Conservation (phyloP, 2,797 vertebrate genomes). For the Anabas testudineus region DNA sequence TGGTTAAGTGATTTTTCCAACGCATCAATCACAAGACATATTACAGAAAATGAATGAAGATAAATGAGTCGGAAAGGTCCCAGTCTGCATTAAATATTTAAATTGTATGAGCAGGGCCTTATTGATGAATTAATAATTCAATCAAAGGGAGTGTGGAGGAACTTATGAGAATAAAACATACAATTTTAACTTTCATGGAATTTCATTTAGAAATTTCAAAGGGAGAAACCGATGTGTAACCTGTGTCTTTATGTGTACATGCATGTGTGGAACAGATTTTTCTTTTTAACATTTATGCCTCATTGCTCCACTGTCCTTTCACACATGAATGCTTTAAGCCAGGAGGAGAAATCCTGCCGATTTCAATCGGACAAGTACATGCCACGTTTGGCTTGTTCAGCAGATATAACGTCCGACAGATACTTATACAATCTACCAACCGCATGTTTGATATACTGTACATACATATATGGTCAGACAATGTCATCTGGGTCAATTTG, state of each 20-base stretch:
- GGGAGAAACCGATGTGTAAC: not conserved
- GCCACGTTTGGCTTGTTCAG: constrained; percentile 18
- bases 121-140: constrained; percentile 51
- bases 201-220: constrained; percentile 15
- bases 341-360: constrained; percentile 28
- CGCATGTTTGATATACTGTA: constrained; percentile 4
- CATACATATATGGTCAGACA: constrained; percentile 9
- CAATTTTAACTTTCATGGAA: constrained; percentile 26
- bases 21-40: constrained; percentile 29
- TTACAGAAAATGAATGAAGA: constrained; percentile 43
- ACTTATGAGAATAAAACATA: constrained; percentile 5
- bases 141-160: constrained; percentile 14
- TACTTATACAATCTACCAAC: not conserved
- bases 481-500: constrained; percentile 55
- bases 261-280: constrained; percentile 22
- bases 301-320: constrained; percentile 9
- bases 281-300: constrained; percentile 20
- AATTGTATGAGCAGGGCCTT: constrained; percentile 32
- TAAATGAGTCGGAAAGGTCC: constrained; percentile 30
- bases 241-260: constrained; percentile 11
- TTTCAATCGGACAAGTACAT: constrained; percentile 21
- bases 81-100: constrained; percentile 42
- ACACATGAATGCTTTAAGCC: constrained; percentile 16
- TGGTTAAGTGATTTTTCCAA: not conserved
- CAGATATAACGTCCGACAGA: constrained; percentile 33